Evolutionary conservation across 2,888 invertebrate genomes (phyloP), one percentile per base, ranked within the genome.

Genomic region (Pantelozetes paolii): DNA sequence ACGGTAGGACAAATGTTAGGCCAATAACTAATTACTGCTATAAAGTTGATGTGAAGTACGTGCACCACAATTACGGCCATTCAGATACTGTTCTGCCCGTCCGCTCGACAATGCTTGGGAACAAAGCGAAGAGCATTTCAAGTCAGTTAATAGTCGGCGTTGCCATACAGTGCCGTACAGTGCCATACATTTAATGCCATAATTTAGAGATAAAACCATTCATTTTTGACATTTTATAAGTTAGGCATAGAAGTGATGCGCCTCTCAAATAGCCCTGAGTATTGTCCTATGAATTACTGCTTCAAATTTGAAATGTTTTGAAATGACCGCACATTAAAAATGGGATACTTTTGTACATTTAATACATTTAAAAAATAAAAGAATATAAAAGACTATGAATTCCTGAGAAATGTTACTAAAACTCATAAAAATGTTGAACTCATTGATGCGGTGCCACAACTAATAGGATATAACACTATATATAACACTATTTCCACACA

Each of bases 141-240:
- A 59, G 59, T 2, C 59, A 59, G 59, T 59, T 59, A 59, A 36
- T 64, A 64, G 64, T 36, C 36, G 36, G 18, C 20, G 18, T n/a
- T n/a, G 32, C n/a, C 32, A 30, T 64, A n/a, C n/a, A n/a, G n/a
- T n/a, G n/a, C n/a, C n/a, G n/a, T n/a, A n/a, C n/a, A n/a, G n/a
- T n/a, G n/a, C n/a, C n/a, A n/a, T n/a, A 64, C 64, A 36, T 64
- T 64, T 36, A 36, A 36, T 64, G 64, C 36, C n/a, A 64, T 64
- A 64, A 64, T 64, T 64, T 64, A 64, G 36, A 30, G 64, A 32
- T 64, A 64, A 8, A 36, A 20, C 64, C 64, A 64, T 64, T 64
- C 64, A 64, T 36, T 64, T 64, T 30, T 64, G 64, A 64, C 64
- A 64, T 64, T 30, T 64, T 64, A 32, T 64, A 64, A 64, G 64